These are phyloP conservation scores for Chloroceryle amazona DNA, from an alignment of 2,797 vertebrate species.

Conservation along the genomic window DNA sequence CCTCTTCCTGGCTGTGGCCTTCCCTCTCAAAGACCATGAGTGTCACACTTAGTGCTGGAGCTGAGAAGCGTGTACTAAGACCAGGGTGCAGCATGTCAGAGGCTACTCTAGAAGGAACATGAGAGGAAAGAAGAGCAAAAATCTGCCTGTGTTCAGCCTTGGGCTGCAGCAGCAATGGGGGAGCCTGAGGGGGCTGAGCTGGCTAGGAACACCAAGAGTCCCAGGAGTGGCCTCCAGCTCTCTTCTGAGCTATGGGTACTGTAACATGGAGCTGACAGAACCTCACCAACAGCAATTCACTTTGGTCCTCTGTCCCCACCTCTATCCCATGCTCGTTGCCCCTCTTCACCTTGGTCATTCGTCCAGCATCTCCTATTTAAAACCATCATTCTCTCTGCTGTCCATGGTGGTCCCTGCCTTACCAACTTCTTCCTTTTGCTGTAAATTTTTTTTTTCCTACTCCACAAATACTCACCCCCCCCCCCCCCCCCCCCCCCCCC, in stretches of 20 bases:
- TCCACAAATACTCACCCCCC: no score
- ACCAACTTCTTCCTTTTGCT: background rate
- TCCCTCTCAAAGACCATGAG: rapidly evolving
- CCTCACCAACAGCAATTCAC: background rate
- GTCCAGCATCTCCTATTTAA: rapidly evolving
- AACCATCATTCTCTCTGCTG: rapidly evolving
- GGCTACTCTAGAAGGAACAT: background rate
- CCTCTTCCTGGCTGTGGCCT: no score
- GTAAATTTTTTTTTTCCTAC: no score
- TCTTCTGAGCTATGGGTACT: rapidly evolving
- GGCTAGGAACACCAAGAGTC: background rate
- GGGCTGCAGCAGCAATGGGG: background rate
- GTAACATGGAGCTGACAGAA: rapidly evolving
- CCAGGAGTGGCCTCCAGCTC: no score
- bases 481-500: no score
- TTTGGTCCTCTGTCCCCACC: no score
- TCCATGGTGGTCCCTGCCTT: rapidly evolving
- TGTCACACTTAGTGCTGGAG: rapidly evolving
- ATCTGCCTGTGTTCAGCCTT: background rate
- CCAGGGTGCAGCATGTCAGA: no score
- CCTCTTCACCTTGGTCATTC: background rate
- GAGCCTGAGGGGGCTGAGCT: no score
- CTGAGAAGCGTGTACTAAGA: rapidly evolving
- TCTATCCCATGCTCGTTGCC: no score
- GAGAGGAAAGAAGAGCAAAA: no score